Evolutionary conservation across 2,888 invertebrate genomes (phyloP).

Genomic region (Hartigia nigra): DNA sequence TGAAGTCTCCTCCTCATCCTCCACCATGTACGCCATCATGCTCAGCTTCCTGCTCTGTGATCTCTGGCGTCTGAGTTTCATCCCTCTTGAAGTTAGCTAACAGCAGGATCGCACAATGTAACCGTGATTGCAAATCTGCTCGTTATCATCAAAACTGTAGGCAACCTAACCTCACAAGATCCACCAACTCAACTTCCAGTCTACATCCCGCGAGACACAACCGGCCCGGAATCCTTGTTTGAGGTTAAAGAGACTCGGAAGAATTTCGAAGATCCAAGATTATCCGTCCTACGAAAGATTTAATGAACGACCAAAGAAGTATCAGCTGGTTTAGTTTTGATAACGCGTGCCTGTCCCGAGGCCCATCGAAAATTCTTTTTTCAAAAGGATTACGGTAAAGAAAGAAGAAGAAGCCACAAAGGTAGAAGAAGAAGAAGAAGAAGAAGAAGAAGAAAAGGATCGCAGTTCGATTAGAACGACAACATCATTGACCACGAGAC

Average conservation of each 20-base stretch:
- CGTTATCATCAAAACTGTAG: slow-evolving; percentile 59
- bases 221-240: background rate
- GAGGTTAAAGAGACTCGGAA: background rate
- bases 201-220: background rate
- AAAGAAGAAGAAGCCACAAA: too few relatives aligned
- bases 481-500: background rate
- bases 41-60: slow-evolving; percentile 56
- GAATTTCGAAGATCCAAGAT: background rate
- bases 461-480: background rate
- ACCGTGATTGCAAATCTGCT: slow-evolving; percentile 63
- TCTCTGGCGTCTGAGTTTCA: slow-evolving; percentile 57
- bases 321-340: background rate
- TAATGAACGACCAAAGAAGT: background rate
- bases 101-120: slow-evolving; percentile 58
- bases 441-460: too few relatives aligned
- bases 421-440: too few relatives aligned
- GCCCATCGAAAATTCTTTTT: background rate
- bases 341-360: too few relatives aligned
- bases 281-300: background rate
- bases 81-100: slow-evolving; percentile 57
- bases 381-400: background rate
- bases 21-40: slow-evolving; percentile 22
- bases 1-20: slow-evolving; percentile 13
- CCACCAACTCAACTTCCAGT: background rate
- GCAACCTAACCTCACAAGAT: slow-evolving; percentile 33